Base-by-base conservation (phyloP, 2,797 vertebrate species). In the Selene dorsalis region DNA sequence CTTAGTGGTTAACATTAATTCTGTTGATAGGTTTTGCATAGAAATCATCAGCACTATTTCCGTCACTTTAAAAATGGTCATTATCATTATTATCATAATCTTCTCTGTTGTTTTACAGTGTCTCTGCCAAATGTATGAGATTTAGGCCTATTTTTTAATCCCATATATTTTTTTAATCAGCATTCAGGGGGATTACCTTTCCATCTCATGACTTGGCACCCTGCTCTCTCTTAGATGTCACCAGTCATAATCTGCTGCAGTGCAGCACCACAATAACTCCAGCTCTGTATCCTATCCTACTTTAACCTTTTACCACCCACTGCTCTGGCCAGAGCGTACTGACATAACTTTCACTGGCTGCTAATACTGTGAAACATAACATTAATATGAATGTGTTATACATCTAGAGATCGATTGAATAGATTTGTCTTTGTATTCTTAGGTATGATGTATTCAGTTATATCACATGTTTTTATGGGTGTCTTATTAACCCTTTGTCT, bases 171-270 rank as follows among this genome's bases (percentile, higher is more conserved):
- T 55, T 83, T 30, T 35, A 38, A 45, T 77, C 74, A 77, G 65
- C 75, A 75, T 75, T 61, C 50, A 55, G 18, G 70, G 30, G 38
- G 59, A 73, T 85, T 80, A 82, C 35, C 10, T 14, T 32, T 6
- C 28, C 16, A 75, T 57, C 64, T 60, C 69, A 60, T 53, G 16
- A 78, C 68, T 67, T 30, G 28, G 41, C 38, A 55, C 41, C 70
- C 43, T 72, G 28, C 77, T 58, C 62, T 41, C 39, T 8, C 26
- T 61, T 63, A 69, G 63, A 62, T 79, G 30, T 66, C 61, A 70
- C 77, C 60, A 84, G 24, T 52, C 41, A 83, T 65, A 79, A 81
- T 79, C 45, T 73, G 12, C 52, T 77, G 48, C 52, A 67, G 53
- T 73, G 47, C 55, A 77, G 18, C 14, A 55, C 50, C 58, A 75